A percentile compares a stretch with the other conserved stretches of the same genome.
phyloP scores from a whole-genome alignment of 2,888 invertebrate species.

The Dexiosoma caninum region DNA sequence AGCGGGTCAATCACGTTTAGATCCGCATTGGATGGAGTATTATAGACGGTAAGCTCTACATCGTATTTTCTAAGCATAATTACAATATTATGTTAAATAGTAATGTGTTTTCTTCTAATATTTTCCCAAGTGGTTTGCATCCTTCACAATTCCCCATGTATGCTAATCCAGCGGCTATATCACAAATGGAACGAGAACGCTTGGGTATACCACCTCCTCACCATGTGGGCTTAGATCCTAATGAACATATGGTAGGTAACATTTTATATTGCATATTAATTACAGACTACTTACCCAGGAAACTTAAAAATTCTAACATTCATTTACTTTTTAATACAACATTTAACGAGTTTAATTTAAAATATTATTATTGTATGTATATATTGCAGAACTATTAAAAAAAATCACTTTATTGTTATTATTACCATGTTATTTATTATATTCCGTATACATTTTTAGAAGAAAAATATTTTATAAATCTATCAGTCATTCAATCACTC shows the following conservation, averaged over 20 bases:
- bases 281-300: not conserved
- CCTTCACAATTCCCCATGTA: slow-evolving; percentile 83
- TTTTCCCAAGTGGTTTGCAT: slow-evolving; percentile 80
- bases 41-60: slow-evolving; percentile 82
- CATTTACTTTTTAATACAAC: slow-evolving; percentile 43
- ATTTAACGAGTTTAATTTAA: slow-evolving; percentile 17
- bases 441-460: slow-evolving; percentile 41
- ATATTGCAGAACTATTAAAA: slow-evolving; percentile 1
- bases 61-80: not conserved
- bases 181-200: slow-evolving; percentile 92
- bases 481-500: slow-evolving; percentile 67
- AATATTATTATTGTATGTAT: slow-evolving; percentile 9
- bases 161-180: slow-evolving; percentile 86
- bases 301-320: slow-evolving; percentile 34
- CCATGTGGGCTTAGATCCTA: slow-evolving; percentile 83
- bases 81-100: not conserved
- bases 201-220: slow-evolving; percentile 85
- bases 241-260: slow-evolving; percentile 89
- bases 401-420: slow-evolving; percentile 29
- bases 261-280: not conserved
- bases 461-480: slow-evolving; percentile 36
- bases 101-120: not conserved
- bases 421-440: slow-evolving; percentile 22
- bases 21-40: slow-evolving; percentile 93
- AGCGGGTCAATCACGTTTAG: slow-evolving; percentile 82